Percentiles rank a stretch among this genome's conserved stretches.
Evolutionary conservation across 2,113 vertebrate genomes (phyloP).

Genomic region (Trichechus manatus): DNA sequence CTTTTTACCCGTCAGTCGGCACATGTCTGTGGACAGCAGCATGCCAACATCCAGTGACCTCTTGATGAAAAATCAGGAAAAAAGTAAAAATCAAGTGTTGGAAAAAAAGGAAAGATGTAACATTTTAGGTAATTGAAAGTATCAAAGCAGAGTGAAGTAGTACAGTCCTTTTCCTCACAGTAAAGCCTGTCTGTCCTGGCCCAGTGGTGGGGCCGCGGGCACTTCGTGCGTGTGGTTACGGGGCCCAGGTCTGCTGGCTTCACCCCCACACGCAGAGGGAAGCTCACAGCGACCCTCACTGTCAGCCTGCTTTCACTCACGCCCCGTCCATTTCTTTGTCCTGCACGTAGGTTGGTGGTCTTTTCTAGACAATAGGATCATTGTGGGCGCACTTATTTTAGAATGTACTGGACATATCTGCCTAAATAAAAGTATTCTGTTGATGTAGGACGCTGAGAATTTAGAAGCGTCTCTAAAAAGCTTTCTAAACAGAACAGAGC

Average conservation of each 20-base stretch:
- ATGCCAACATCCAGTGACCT: accelerated
- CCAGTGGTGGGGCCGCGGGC: background rate
- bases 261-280: background rate
- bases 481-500: background rate
- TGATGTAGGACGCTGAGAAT: background rate
- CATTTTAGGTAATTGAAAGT: accelerated
- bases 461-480: background rate
- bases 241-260: background rate
- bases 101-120: background rate
- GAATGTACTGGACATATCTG: background rate
- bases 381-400: background rate
- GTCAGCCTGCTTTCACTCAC: background rate
- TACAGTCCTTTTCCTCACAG: accelerated
- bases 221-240: accelerated
- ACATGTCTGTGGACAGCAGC: background rate
- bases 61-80: background rate
- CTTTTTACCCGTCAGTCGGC: background rate
- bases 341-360: background rate
- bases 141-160: accelerated
- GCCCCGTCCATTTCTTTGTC: background rate
- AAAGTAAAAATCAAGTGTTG: background rate
- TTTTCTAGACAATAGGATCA: background rate
- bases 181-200: background rate
- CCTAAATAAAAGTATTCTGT: background rate
- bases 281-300: background rate